Conservation (phyloP, 2,888 invertebrate species). For the Melanophora roralis region DNA sequence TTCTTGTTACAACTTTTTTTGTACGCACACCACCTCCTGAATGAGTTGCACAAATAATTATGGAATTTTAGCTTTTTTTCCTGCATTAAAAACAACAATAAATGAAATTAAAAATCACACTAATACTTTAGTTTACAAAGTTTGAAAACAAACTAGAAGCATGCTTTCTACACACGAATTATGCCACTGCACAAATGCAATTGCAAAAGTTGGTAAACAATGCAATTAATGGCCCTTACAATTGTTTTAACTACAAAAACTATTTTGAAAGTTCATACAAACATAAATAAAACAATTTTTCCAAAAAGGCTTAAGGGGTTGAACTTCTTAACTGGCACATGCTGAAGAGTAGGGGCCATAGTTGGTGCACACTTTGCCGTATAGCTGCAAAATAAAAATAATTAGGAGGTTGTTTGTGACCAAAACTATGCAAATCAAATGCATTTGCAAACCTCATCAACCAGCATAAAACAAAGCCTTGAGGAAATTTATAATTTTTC, state of each 20-base stretch:
- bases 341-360: background rate
- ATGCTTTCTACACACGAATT: constrained; percentile 63
- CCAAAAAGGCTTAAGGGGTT: constrained; percentile 20
- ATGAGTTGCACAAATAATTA: too few species aligned
- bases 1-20: background rate
- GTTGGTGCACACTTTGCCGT: background rate
- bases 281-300: background rate
- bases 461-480: background rate
- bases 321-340: background rate
- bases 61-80: background rate
- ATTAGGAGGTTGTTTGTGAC: background rate
- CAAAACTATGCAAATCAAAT: constrained; percentile 3
- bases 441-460: constrained; percentile 1
- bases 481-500: background rate
- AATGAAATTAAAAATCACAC: background rate
- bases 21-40: background rate
- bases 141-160: constrained; percentile 39
- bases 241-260: background rate
- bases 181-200: constrained; percentile 34
- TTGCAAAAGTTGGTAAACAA: background rate
- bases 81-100: background rate
- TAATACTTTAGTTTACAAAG: constrained; percentile 9
- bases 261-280: constrained; percentile 12
- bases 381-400: background rate
- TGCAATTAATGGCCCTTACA: background rate